Conservation (phyloP, 2,888 invertebrate genomes). For the Ormyrus pomaceus region DNA sequence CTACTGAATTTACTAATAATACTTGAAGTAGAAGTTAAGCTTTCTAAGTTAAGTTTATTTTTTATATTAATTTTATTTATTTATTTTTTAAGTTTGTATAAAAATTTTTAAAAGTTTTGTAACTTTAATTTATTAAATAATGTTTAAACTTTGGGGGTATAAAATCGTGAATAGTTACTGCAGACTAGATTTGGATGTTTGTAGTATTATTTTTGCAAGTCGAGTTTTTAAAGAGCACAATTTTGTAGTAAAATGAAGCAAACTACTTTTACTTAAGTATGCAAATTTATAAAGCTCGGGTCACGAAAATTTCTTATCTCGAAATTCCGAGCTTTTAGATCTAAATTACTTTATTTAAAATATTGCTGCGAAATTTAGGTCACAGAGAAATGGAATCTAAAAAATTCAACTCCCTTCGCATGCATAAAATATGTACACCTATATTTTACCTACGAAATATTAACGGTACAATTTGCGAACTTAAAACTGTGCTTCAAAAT, state of each 20-base stretch:
- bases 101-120: no score
- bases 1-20: no score
- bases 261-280: not conserved
- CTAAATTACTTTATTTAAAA: not conserved
- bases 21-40: no score
- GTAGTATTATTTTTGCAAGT: not conserved
- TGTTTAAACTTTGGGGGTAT: no score
- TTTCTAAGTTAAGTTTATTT: no score
- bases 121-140: no score
- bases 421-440: not conserved
- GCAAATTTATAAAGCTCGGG: slow-evolving; percentile 27
- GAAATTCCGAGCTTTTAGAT: slow-evolving; percentile 19
- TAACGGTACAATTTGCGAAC: not conserved
- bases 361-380: not conserved
- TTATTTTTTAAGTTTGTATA: no score
- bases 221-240: not conserved
- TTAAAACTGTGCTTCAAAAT: no score
- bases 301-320: slow-evolving; percentile 43
- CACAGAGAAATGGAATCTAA: not conserved
- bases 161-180: no score
- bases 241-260: not conserved
- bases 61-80: no score
- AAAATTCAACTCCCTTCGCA: not conserved
- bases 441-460: not conserved
- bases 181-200: no score